Percentiles rank a stretch among this genome's conserved stretches.
Conservation (phyloP, 2,888 invertebrate genomes). For the Neocrepidodera transversa region DNA sequence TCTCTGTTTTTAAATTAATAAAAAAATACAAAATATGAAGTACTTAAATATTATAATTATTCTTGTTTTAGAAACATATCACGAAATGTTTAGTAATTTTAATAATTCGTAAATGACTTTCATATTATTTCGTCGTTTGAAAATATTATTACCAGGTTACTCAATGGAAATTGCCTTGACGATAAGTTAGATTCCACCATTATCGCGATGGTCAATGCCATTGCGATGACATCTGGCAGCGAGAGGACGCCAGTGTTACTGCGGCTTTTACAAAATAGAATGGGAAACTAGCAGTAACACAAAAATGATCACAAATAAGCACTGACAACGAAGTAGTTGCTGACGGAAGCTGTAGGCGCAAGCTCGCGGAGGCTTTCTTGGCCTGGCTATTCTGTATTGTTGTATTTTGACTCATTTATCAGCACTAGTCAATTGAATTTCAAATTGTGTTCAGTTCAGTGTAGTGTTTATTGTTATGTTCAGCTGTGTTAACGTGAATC, state of each 20-base stretch:
- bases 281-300: constrained; percentile 19
- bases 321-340: constrained; percentile 37
- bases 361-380: constrained; percentile 40
- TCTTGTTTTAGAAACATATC: too few species aligned
- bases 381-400: constrained; percentile 48
- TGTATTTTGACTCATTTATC: constrained; percentile 39
- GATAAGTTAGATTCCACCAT: neutral
- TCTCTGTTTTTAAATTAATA: too few species aligned
- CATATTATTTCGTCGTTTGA: too few species aligned
- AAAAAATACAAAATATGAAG: too few species aligned
- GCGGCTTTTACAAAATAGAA: constrained; percentile 33
- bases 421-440: constrained; percentile 33
- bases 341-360: constrained; percentile 47
- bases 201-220: neutral
- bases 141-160: neutral
- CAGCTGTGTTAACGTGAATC: constrained; percentile 27
- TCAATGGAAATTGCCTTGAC: neutral
- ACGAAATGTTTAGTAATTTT: too few species aligned
- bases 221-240: neutral
- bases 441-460: constrained; percentile 34
- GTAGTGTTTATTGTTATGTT: constrained; percentile 34
- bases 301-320: constrained; percentile 36
- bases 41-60: too few species aligned
- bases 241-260: constrained; percentile 31
- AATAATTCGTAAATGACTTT: too few species aligned